Conservation (phyloP, 2,888 invertebrate species). For the Lepidonotus clava region DNA sequence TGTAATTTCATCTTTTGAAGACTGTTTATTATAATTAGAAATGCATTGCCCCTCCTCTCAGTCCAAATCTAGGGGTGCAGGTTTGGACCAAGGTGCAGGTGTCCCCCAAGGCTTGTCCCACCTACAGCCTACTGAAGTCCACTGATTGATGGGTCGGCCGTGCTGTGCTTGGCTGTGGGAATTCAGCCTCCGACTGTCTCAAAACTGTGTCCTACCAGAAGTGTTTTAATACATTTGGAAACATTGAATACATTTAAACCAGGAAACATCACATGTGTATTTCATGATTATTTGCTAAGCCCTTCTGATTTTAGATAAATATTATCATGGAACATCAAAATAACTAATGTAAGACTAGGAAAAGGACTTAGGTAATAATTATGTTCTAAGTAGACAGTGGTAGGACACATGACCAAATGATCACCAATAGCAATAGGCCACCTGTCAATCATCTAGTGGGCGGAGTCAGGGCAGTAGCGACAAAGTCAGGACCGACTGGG, state of each 20-base stretch:
- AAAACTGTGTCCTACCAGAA: not conserved
- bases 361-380: too few species aligned
- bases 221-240: not conserved
- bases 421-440: not conserved
- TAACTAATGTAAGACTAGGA: too few species aligned
- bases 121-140: not conserved
- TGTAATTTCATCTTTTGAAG: too few species aligned
- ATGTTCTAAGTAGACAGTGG: too few species aligned
- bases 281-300: not conserved
- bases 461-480: constrained; percentile 14
- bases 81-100: not conserved
- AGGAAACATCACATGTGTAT: not conserved
- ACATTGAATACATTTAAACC: not conserved
- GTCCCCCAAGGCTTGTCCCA: not conserved
- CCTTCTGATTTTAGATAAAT: too few species aligned
- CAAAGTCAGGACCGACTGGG: constrained; percentile 35
- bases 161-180: not conserved
- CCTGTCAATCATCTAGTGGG: constrained; percentile 31
- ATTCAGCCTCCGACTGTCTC: not conserved
- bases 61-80: not conserved
- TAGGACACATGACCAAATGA: constrained; percentile 15
- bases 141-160: not conserved
- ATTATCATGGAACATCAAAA: too few species aligned
- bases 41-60: not conserved
- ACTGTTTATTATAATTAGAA: too few species aligned